Conservation (phyloP, 2,888 invertebrate genomes). For the Apotomis betuletana region DNA sequence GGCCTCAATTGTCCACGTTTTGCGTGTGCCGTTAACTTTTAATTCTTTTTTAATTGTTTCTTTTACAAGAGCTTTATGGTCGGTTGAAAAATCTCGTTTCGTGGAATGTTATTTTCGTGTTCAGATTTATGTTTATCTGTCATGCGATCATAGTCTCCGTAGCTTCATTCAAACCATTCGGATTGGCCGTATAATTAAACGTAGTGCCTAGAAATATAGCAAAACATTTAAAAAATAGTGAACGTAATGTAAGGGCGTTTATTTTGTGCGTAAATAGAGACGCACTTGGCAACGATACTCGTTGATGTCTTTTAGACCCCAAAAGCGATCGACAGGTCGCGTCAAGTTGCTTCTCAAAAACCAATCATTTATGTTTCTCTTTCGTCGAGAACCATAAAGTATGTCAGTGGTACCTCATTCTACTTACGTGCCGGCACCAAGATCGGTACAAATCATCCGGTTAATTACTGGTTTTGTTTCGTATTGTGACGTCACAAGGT, state of each 20-base stretch:
- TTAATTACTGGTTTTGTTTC: slow-evolving; percentile 33
- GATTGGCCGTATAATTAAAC: slow-evolving; percentile 16
- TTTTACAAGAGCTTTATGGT: slow-evolving; percentile 13
- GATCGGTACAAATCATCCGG: slow-evolving; percentile 18
- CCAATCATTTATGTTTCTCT: slow-evolving; percentile 26
- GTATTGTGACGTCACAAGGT: slow-evolving; percentile 24
- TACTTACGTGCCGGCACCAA: slow-evolving; percentile 12
- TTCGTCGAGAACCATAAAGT: slow-evolving; percentile 13
- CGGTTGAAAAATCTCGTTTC: slow-evolving; percentile 4
- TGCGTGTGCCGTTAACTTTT: slow-evolving; percentile 65
- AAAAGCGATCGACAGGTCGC: slow-evolving; percentile 15
- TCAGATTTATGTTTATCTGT: not conserved
- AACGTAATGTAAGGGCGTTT: not conserved
- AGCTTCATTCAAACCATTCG: not conserved
- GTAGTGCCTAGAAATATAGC: not conserved
- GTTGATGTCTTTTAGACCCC: slow-evolving; percentile 39
- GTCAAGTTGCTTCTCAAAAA: slow-evolving; percentile 6
- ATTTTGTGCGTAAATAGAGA: slow-evolving; percentile 7
- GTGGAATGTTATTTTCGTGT: slow-evolving; percentile 7
- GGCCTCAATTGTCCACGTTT: slow-evolving; percentile 70
- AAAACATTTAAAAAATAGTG: not conserved
- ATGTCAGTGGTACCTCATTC: slow-evolving; percentile 16
- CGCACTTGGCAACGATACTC: slow-evolving; percentile 5
- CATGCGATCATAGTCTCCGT: slow-evolving; percentile 17
- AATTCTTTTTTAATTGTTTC: slow-evolving; percentile 55